Evolutionary conservation across 1,140 invertebrate genomes (phyloP).

Genomic region (Ips nitidus): DNA sequence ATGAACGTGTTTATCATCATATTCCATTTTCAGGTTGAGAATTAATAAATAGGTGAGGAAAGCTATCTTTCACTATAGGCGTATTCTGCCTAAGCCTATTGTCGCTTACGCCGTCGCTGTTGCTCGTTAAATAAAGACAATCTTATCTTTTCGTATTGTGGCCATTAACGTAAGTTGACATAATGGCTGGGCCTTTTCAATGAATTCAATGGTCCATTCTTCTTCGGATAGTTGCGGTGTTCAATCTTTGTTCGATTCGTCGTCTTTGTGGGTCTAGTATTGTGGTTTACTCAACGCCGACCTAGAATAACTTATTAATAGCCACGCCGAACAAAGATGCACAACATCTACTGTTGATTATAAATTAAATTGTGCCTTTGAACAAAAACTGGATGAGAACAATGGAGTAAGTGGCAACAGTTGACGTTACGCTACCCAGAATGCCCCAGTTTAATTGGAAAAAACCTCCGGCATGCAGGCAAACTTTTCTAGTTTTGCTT

Average conservation of each 20-base stretch:
- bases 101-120: slow-evolving; percentile 17
- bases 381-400: slow-evolving; percentile 23
- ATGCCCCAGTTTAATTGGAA: slow-evolving; percentile 21
- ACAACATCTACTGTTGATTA: background rate
- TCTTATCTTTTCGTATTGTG: slow-evolving; percentile 20
- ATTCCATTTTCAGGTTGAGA: slow-evolving; percentile 14
- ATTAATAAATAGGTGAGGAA: slow-evolving; percentile 23
- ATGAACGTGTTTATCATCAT: background rate
- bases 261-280: background rate
- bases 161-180: slow-evolving; percentile 19
- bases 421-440: slow-evolving; percentile 15
- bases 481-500: slow-evolving; percentile 12
- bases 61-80: slow-evolving; percentile 18
- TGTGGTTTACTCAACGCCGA: background rate
- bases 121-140: slow-evolving; percentile 17
- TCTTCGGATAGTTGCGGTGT: slow-evolving; percentile 7
- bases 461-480: slow-evolving; percentile 22
- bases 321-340: background rate
- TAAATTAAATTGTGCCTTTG: slow-evolving; percentile 9
- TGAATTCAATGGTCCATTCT: slow-evolving; percentile 12
- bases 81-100: slow-evolving; percentile 27
- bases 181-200: slow-evolving; percentile 8
- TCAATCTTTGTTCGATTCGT: slow-evolving; percentile 13
- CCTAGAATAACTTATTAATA: slow-evolving; percentile 7
- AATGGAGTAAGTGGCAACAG: slow-evolving; percentile 22